Evolutionary conservation across 2,113 vertebrate species (phyloP).

Genomic region (Myotis lucifugus): DNA sequence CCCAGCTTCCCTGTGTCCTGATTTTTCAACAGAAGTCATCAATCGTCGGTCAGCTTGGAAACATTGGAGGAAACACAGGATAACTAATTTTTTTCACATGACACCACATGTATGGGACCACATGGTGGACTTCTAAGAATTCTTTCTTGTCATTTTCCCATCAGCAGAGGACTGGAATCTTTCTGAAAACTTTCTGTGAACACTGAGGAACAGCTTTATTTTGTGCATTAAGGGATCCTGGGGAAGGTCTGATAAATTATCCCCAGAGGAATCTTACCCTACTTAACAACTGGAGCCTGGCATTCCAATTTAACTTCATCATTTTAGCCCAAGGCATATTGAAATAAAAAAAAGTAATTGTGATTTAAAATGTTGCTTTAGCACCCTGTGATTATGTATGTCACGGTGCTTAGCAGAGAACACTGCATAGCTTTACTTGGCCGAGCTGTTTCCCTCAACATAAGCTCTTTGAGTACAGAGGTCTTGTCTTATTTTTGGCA

Average conservation of each 20-base stretch:
- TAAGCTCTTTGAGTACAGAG: neutral
- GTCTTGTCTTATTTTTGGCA: neutral
- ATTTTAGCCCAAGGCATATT: constrained; percentile 22
- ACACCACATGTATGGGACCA: neutral
- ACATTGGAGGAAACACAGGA: neutral
- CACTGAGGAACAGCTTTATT: neutral
- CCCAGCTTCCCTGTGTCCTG: neutral
- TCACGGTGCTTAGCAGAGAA: neutral
- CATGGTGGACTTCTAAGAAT: neutral
- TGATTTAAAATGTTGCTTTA: neutral
- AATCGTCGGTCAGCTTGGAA: neutral
- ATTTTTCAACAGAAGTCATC: neutral
- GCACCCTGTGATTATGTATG: neutral
- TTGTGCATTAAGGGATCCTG: neutral
- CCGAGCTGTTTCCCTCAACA: neutral
- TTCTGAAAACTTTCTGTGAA: neutral
- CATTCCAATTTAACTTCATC: constrained; percentile 40
- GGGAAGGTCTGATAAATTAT: neutral
- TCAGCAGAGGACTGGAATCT: neutral
- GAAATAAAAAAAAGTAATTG: constrained; percentile 4
- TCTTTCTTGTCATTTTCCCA: neutral
- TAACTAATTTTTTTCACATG: neutral
- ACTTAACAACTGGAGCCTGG: constrained; percentile 41
- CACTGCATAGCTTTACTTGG: neutral
- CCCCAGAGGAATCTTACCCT: neutral